Base-by-base conservation (phyloP, 2,888 invertebrate species). In the Liopterus haemorrhoidalis region DNA sequence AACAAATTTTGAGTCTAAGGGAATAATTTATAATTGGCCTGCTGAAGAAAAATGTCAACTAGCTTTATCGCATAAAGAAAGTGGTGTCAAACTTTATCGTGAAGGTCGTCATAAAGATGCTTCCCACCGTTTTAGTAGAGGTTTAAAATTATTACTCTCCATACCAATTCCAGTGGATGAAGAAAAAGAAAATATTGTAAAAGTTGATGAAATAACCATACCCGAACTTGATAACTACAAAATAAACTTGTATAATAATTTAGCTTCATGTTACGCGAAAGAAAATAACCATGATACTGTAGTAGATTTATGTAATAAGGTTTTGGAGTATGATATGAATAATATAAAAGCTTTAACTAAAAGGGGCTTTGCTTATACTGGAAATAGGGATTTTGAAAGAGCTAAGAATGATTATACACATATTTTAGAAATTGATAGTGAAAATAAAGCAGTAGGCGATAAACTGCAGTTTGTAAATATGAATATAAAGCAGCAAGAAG, bases 201-300 rank as follows among this genome's bases (percentile, higher is more conserved):
- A n/a, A n/a, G n/a, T n/a, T n/a, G 72, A 73, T 28, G 70, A 71
- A 2, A 67, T 77, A 19, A 58, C 62, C 20, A 57, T 71, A 0
- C 63, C 69, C 5, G 73, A 77, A 43, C 70, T 85, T 51, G 62
- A 74, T 24, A 67, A 69, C 39, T 63, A 85, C 5, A 78, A 84
- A 62, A 67, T 78, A 6, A 79, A 77, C 54, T 69, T 90, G 5
- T 86, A 84, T 61, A 84, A 85, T 54, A 93, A 93, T 66, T 70
- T 92, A 61, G 85, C 90, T 0, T 82, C 84, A 32, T 89, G 90
- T 61, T 83, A 89, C 56, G 71, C 88, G 14, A 79, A 79, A 50
- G 73, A 73, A 49, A 66, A 78, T 6, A 80, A 82, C 52, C 84
- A 78, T 64, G 73, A 78, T 4, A 76, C 80, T 48, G 81, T 80